A percentile compares a stretch with the other conserved stretches of the same genome.
phyloP scores from a whole-genome alignment of 2,797 vertebrate genomes.

The Epinephelus awoara region DNA sequence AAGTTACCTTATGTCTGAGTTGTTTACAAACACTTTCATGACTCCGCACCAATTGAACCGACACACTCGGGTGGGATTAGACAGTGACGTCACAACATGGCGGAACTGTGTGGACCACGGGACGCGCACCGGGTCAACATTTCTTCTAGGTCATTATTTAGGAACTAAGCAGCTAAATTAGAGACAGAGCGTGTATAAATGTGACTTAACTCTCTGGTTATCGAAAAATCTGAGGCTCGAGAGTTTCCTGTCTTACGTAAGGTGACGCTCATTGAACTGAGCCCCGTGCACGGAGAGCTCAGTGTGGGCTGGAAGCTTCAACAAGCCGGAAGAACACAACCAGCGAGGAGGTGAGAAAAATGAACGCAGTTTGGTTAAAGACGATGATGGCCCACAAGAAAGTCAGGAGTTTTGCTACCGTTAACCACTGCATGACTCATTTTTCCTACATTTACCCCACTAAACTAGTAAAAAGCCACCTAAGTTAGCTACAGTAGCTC shows the following conservation, averaged over 20 bases:
- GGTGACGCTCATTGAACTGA: slow-evolving; percentile 14
- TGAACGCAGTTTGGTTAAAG: slow-evolving; percentile 38
- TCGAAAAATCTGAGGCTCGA: neutral
- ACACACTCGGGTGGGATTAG: slow-evolving; percentile 52
- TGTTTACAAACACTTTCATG: slow-evolving; percentile 91
- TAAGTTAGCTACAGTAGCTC: neutral
- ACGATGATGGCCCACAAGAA: neutral
- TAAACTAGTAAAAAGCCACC: neutral
- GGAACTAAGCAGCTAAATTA: neutral
- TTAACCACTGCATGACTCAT: neutral
- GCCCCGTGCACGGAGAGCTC: slow-evolving; percentile 25
- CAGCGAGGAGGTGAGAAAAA: slow-evolving; percentile 74
- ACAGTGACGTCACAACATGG: slow-evolving; percentile 67
- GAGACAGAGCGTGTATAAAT: accelerated
- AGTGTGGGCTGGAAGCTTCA: slow-evolving; percentile 69
- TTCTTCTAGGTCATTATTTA: neutral
- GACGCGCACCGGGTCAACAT: neutral
- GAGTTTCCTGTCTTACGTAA: neutral
- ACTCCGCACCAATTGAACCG: slow-evolving; percentile 81
- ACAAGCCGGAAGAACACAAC: slow-evolving; percentile 63
- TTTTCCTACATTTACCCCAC: slow-evolving; percentile 14
- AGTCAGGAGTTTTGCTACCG: neutral
- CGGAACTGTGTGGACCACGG: neutral
- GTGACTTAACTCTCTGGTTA: neutral
- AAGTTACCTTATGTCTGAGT: slow-evolving; percentile 77